Base-by-base conservation (phyloP, 2,888 invertebrate genomes). In the Drosophila putrida region DNA sequence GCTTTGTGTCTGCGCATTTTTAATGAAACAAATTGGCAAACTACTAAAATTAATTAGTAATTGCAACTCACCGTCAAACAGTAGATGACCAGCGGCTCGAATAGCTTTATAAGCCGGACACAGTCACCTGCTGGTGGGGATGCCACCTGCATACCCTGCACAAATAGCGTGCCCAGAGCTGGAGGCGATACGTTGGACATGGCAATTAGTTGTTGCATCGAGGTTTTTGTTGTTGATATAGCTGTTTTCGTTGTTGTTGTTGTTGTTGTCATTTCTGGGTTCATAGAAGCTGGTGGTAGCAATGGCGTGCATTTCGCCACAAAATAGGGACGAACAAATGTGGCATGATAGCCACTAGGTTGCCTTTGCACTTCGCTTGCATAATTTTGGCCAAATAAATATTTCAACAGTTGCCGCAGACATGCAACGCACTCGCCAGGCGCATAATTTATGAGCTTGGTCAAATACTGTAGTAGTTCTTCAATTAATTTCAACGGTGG, bases 71-170 rank as follows among this genome's bases (percentile, higher is more conserved):
- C 96, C 94, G 96, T 97, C 85, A 98, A 93, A 71, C 98, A 96
- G 92, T 97, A 97, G 89, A 99, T 98, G 64, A 99, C 98, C 92
- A 98, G 95, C 0, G 98, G 97, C 92, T 99, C 98, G 93, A 99
- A 98, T 85, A 98, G 94, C 81, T 98, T 94, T 74, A 99, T 98
- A 92, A 97, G 90, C 82, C 86, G 90, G 50, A 87, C 91, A 97
- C 75, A 96, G 94, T 80, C 96, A 95, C 78, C 94, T 92, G 68
- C 93, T 93, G 91, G 95, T 94, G 90, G 84, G 59, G 86, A 82
- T 60, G 73, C 76, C 67, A 84, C 67, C 80, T 90, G 86, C 76
- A 91, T 90, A 74, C 90, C 90, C 66, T 77, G 83, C 49, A 82
- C 84, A 90, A 92, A 91, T 71, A 92, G 85, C 60, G 88, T 71